phyloP scores from a whole-genome alignment of 2,888 invertebrate species.

The Pasiphila rectangulata region DNA sequence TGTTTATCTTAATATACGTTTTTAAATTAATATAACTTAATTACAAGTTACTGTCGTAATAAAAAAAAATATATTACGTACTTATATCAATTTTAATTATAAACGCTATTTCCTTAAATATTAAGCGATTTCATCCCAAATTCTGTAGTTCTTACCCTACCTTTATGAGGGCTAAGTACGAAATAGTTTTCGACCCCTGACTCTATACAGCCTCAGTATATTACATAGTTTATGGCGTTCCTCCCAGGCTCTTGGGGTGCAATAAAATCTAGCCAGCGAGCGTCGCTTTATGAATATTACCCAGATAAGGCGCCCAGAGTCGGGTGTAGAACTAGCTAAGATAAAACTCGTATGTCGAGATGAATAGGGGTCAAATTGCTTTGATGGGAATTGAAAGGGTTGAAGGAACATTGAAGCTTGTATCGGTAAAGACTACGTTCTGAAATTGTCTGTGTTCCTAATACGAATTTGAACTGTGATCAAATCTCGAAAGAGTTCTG shows the following conservation, averaged over 20 bases:
- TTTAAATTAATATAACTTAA: too few relatives aligned
- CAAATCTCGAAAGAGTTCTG: too few relatives aligned
- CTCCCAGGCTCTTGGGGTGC: slow-evolving; percentile 55
- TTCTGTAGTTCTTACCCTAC: too few relatives aligned
- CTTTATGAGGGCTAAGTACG: neutral
- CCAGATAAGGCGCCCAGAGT: slow-evolving; percentile 58
- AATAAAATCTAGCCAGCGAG: slow-evolving; percentile 73
- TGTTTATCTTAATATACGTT: too few relatives aligned
- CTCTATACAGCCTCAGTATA: slow-evolving; percentile 50
- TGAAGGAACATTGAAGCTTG: neutral
- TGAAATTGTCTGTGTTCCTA: too few relatives aligned
- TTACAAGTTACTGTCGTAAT: too few relatives aligned
- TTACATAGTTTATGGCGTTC: slow-evolving; percentile 52
- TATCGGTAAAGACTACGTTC: too few relatives aligned
- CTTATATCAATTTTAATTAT: too few relatives aligned
- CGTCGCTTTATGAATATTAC: slow-evolving; percentile 69
- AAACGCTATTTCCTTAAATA: too few relatives aligned
- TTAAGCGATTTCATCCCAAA: too few relatives aligned
- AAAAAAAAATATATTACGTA: too few relatives aligned
- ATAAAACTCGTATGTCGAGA: slow-evolving; percentile 10
- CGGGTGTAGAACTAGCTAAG: slow-evolving; percentile 37
- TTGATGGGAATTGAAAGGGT: neutral
- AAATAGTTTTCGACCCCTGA: slow-evolving; percentile 45
- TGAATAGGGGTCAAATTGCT: neutral
- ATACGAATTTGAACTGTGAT: too few relatives aligned